Conservation (phyloP, 2,888 invertebrate species). For the Pterobdella sp. region DNA sequence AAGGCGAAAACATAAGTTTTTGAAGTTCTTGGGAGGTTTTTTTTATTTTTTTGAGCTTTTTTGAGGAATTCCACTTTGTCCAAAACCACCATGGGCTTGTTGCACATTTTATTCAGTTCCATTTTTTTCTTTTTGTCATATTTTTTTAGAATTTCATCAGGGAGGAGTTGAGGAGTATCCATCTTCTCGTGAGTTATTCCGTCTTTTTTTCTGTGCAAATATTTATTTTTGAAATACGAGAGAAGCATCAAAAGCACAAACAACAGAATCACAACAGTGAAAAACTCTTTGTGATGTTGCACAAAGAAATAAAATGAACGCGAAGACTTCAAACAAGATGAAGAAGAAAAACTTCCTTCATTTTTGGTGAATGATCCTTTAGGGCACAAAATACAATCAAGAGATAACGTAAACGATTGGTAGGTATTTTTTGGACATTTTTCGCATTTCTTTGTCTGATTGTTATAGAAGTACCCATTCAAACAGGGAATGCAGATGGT, state of each 20-base stretch:
- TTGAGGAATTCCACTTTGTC: constrained; percentile 15
- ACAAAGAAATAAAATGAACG: background rate
- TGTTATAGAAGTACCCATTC: constrained; percentile 14
- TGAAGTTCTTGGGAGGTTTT: background rate
- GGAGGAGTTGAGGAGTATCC: too few species aligned
- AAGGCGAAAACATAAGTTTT: constrained; percentile 8
- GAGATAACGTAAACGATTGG: constrained; percentile 1
- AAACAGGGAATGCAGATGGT: constrained; percentile 27
- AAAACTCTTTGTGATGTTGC: background rate
- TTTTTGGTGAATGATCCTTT: background rate
- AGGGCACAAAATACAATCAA: constrained; percentile 16
- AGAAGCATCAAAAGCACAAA: background rate
- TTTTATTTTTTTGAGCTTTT: constrained; percentile 16
- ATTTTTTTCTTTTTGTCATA: background rate
- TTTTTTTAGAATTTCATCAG: too few species aligned
- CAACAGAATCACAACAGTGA: constrained; percentile 7
- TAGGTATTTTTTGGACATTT: constrained; percentile 20
- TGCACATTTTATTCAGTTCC: background rate
- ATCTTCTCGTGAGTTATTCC: background rate
- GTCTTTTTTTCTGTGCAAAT: background rate
- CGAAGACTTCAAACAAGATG: background rate
- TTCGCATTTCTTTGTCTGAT: constrained; percentile 8
- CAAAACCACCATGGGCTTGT: constrained; percentile 17
- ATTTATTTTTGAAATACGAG: background rate
- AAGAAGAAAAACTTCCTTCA: background rate